These are phyloP conservation scores for Enteromius paludinosus DNA, from an alignment of 2,797 vertebrate genomes.

Conservation along the genomic window DNA sequence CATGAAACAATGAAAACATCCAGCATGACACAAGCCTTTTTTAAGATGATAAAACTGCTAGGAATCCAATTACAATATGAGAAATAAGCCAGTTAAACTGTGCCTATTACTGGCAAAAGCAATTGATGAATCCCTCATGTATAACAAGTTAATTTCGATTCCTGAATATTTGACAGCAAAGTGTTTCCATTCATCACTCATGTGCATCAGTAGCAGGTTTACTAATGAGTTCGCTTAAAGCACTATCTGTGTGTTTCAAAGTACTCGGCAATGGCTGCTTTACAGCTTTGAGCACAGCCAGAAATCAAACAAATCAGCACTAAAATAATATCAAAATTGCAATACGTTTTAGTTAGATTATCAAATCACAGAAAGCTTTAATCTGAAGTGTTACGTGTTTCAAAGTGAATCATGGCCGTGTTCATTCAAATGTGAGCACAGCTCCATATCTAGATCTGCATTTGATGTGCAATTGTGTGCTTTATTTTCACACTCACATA, in stretches of 20 bases:
- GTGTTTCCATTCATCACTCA: slow-evolving; percentile 21
- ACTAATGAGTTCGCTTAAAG: slow-evolving; percentile 11
- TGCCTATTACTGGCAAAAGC: background rate
- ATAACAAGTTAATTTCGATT: background rate
- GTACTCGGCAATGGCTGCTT: background rate
- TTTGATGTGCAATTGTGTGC: background rate
- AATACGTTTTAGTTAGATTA: background rate
- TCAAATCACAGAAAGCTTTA: too few relatives aligned
- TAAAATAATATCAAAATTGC: background rate
- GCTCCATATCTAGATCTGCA: background rate
- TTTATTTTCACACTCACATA: background rate
- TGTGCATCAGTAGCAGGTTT: background rate
- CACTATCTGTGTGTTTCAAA: slow-evolving; percentile 1
- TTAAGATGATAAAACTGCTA: background rate
- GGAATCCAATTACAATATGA: slow-evolving; percentile 11
- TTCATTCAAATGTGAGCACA: background rate
- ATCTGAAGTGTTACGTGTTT: background rate
- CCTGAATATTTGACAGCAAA: slow-evolving; percentile 21
- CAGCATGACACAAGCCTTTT: background rate
- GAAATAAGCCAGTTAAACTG: slow-evolving; percentile 10
- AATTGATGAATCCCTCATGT: slow-evolving; percentile 10
- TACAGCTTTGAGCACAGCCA: background rate
- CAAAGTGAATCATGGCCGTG: background rate
- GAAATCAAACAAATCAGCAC: background rate
- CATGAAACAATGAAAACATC: background rate